Conservation (phyloP, 2,888 invertebrate genomes). For the Monochamus alternatus region DNA sequence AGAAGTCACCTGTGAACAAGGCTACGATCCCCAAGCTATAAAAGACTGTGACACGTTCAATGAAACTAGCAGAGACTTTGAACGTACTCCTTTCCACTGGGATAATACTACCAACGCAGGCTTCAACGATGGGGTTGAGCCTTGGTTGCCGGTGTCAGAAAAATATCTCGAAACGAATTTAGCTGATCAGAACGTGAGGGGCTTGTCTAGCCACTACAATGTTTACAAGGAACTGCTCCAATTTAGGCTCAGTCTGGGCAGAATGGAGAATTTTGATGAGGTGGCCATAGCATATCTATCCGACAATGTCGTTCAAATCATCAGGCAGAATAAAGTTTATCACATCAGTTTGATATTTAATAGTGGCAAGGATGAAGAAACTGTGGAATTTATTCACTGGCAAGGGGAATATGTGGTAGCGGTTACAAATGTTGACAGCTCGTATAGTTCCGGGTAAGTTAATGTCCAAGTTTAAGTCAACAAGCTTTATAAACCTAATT, state of each 20-base stretch:
- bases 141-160: slow-evolving; percentile 81
- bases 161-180: slow-evolving; percentile 77
- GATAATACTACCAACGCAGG: slow-evolving; percentile 75
- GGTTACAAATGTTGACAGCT: slow-evolving; percentile 71
- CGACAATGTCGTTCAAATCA: slow-evolving; percentile 46
- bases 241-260: slow-evolving; percentile 61
- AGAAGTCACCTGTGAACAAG: slow-evolving; percentile 70
- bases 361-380: background rate
- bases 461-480: too few relatives aligned
- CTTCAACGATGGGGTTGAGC: slow-evolving; percentile 68
- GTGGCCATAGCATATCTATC: background rate
- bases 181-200: slow-evolving; percentile 69
- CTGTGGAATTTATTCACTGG: background rate
- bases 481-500: too few relatives aligned
- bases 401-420: slow-evolving; percentile 61
- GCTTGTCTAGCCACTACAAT: slow-evolving; percentile 75
- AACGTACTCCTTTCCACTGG: slow-evolving; percentile 89
- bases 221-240: slow-evolving; percentile 75
- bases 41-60: slow-evolving; percentile 69
- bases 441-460: slow-evolving; percentile 72
- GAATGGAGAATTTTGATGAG: background rate
- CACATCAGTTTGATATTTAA: slow-evolving; percentile 51
- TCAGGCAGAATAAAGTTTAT: slow-evolving; percentile 35
- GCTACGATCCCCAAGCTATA: slow-evolving; percentile 74
- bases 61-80: slow-evolving; percentile 79